Evolutionary conservation across 2,888 invertebrate species (phyloP).

Genomic region (Scaptomyza polygonia): DNA sequence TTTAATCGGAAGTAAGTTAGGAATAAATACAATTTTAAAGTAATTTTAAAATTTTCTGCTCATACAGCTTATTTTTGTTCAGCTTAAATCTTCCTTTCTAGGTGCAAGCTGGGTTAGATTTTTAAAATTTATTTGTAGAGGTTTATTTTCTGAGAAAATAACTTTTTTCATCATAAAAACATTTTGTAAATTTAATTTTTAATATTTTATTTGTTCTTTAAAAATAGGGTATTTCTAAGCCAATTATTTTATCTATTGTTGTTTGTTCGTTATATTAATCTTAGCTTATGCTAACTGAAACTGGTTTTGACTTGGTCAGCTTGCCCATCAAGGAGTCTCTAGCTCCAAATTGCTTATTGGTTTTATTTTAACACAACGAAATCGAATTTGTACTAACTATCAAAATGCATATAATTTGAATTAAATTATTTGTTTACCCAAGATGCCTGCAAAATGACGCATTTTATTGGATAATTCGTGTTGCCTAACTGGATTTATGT

Average conservation of each 20-base stretch:
- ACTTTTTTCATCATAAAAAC: too few species aligned
- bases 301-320: slow-evolving; percentile 71
- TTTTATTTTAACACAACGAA: slow-evolving; percentile 43
- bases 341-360: slow-evolving; percentile 47
- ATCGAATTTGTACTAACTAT: slow-evolving; percentile 63
- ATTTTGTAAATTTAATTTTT: too few species aligned
- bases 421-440: slow-evolving; percentile 43
- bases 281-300: slow-evolving; percentile 57
- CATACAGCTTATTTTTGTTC: too few species aligned
- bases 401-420: slow-evolving; percentile 61
- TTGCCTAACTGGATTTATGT: slow-evolving; percentile 19
- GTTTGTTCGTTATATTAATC: slow-evolving; percentile 36
- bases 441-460: slow-evolving; percentile 42
- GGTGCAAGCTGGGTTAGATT: too few species aligned
- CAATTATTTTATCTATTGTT: background rate
- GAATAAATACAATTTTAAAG: too few species aligned
- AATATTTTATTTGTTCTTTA: background rate
- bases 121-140: too few species aligned
- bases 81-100: too few species aligned
- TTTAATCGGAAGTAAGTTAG: background rate
- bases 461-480: slow-evolving; percentile 29
- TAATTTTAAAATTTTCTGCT: too few species aligned
- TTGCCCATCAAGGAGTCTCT: slow-evolving; percentile 72
- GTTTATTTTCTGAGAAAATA: too few species aligned
- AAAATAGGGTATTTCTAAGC: slow-evolving; percentile 18